These are phyloP conservation scores for Brachypalpus laphriformis DNA, from an alignment of 2,888 invertebrate species.

Conservation along the genomic window DNA sequence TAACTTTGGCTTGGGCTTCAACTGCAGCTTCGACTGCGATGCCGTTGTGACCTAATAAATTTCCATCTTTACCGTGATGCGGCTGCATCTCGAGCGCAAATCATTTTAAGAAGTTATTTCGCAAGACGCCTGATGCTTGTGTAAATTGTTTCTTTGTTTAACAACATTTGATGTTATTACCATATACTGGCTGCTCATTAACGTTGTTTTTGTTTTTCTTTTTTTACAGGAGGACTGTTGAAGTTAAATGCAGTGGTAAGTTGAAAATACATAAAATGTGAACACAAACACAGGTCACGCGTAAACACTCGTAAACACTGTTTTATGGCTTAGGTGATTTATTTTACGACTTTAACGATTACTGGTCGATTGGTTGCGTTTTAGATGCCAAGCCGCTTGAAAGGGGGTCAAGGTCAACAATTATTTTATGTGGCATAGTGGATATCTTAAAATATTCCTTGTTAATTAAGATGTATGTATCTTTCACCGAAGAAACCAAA, in stretches of 20 bases:
- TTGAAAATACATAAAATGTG: neutral
- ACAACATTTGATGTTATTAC: neutral
- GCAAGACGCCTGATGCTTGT: neutral
- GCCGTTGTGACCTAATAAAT: constrained; percentile 56
- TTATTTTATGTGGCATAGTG: no score
- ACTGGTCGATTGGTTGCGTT: neutral
- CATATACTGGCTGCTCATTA: constrained; percentile 6
- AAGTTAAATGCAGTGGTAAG: constrained; percentile 68
- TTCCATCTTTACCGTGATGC: constrained; percentile 26
- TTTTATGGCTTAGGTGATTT: neutral
- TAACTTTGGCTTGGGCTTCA: constrained; percentile 57
- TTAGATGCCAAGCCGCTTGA: no score
- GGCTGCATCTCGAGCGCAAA: neutral
- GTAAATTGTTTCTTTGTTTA: neutral
- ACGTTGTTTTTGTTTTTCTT: constrained; percentile 43
- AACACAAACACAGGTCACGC: neutral
- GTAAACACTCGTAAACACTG: no score
- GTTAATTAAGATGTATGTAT: no score
- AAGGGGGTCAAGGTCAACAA: neutral
- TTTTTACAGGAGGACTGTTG: constrained; percentile 40
- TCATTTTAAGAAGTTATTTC: constrained; percentile 33
- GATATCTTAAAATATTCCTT: no score
- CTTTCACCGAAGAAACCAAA: no score
- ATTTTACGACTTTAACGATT: neutral
- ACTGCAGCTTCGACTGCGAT: constrained; percentile 29